These are phyloP conservation scores for Malacoraja senta DNA, from an alignment of 2,797 vertebrate species.

Conservation along the genomic window DNA sequence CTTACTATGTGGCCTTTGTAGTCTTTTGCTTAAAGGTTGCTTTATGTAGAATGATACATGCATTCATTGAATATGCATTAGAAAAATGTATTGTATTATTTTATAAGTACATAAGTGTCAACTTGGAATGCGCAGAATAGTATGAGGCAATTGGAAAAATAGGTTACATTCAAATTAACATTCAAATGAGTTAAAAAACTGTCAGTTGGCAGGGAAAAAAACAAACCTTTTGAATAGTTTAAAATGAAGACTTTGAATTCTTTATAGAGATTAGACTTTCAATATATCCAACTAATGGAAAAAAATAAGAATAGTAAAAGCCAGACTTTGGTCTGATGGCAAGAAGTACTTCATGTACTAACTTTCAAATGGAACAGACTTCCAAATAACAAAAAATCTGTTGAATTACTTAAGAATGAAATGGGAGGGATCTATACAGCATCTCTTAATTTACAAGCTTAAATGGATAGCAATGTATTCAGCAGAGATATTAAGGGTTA, in stretches of 20 bases:
- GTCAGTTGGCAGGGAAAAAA: neutral
- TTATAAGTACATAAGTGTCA: too few species aligned
- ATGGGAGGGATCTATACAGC: neutral
- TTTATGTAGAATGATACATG: too few species aligned
- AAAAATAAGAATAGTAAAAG: neutral
- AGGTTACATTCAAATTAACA: neutral
- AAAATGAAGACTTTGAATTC: neutral
- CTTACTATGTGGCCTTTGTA: too few species aligned
- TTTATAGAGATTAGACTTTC: neutral
- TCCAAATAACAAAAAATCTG: neutral
- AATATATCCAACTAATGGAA: neutral
- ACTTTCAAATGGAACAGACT: neutral
- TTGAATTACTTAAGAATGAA: slow-evolving; percentile 1
- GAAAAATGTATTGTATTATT: too few species aligned
- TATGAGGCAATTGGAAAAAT: neutral
- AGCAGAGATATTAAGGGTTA: neutral
- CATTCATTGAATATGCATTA: too few species aligned
- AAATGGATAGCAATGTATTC: neutral
- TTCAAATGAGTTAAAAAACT: neutral
- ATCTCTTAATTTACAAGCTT: neutral
- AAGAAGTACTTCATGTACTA: neutral
- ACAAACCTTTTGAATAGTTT: neutral
- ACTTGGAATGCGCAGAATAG: neutral
- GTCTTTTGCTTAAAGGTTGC: too few species aligned
- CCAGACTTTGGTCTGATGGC: neutral